Conservation (phyloP, 2,797 vertebrate species). For the Pitangus sulphuratus region DNA sequence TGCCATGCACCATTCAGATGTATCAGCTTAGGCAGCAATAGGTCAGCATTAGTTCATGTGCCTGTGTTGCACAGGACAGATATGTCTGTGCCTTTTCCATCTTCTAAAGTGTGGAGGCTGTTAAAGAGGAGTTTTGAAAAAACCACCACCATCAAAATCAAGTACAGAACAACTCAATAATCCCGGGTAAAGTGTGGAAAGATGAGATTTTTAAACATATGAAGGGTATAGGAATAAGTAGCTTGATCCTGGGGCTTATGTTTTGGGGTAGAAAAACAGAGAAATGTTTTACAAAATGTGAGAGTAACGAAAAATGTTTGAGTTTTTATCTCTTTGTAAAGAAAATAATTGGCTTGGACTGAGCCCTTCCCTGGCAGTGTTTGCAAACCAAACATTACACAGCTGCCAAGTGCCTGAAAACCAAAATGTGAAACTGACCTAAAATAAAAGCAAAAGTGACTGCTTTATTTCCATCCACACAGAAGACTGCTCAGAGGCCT, state of each 20-base stretch:
- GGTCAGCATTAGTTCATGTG: not conserved
- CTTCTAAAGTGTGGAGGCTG: not conserved
- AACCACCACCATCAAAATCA: not conserved
- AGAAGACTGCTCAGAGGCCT: not conserved
- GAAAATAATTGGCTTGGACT: slow-evolving; percentile 44
- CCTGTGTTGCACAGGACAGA: not conserved
- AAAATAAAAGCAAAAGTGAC: slow-evolving; percentile 54
- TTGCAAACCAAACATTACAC: slow-evolving; percentile 54
- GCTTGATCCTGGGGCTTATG: not conserved
- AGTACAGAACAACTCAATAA: not conserved
- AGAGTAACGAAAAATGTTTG: slow-evolving; percentile 10
- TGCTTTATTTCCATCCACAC: not conserved
- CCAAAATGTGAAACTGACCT: slow-evolving; percentile 34
- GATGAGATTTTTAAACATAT: not conserved
- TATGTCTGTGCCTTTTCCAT: not conserved
- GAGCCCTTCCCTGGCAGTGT: slow-evolving; percentile 4
- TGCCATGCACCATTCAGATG: not conserved
- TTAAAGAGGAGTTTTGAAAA: not conserved
- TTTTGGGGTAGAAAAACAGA: not conserved
- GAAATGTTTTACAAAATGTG: not conserved
- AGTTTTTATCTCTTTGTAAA: slow-evolving; percentile 34
- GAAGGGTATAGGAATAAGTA: not conserved
- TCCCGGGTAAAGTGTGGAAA: not conserved
- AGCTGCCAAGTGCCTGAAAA: slow-evolving; percentile 40
- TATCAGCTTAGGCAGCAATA: not conserved